Evolutionary conservation across 2,113 vertebrate species (phyloP).

Genomic region (Piprites chloris): DNA sequence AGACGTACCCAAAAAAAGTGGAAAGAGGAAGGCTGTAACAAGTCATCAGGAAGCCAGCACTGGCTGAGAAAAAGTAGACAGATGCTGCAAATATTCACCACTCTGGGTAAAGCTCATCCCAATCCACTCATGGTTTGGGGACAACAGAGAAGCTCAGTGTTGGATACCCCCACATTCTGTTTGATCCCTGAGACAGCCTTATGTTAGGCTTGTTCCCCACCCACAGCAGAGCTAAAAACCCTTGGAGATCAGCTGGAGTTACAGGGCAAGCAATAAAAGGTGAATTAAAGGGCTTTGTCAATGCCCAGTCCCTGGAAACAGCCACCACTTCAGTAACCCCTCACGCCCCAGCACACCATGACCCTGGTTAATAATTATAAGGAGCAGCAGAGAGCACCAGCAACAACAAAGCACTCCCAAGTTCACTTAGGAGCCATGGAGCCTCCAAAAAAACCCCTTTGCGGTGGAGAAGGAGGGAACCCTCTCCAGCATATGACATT

Average conservation of each 20-base stretch:
- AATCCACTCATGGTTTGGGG: background rate
- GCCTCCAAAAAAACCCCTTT: background rate
- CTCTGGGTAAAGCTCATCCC: background rate
- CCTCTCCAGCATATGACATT: background rate
- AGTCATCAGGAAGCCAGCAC: background rate
- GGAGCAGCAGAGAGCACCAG: background rate
- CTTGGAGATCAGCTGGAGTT: background rate
- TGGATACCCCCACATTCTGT: background rate
- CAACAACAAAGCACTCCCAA: background rate
- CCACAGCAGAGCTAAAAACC: background rate
- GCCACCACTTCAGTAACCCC: background rate
- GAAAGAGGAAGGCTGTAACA: background rate
- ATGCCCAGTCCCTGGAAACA: background rate
- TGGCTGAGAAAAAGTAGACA: background rate
- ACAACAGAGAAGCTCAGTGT: background rate
- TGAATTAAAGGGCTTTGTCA: background rate
- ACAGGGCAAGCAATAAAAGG: background rate
- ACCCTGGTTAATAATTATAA: conserved; percentile 37
- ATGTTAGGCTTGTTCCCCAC: background rate
- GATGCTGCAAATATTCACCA: background rate
- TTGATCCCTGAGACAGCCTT: background rate
- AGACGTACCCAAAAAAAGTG: background rate
- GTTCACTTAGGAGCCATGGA: background rate
- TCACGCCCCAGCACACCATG: background rate
- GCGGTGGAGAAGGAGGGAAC: background rate